Conservation (phyloP, 2,888 invertebrate species). For the Aelia acuminata region DNA sequence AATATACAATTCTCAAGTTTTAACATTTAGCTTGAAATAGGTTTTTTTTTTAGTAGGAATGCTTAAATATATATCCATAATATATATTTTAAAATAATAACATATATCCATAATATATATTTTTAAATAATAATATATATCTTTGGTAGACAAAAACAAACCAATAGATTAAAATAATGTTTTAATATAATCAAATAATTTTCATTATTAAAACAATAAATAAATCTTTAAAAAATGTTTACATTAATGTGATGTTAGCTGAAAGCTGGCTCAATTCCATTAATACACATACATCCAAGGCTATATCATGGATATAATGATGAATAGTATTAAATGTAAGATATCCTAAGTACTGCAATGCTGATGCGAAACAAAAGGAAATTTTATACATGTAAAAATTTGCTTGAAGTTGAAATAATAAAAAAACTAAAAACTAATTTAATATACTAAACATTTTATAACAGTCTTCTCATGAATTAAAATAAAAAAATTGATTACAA, state of each 20-base stretch:
- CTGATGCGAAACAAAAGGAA: not conserved
- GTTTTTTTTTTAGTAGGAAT: not conserved
- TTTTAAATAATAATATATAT: not conserved
- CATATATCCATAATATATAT: not conserved
- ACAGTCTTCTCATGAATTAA: not conserved
- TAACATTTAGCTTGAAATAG: not conserved
- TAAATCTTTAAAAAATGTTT: not conserved
- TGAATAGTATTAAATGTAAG: not conserved
- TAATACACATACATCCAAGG: not conserved
- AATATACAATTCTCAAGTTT: not conserved
- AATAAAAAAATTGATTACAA: not conserved
- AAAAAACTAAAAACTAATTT: not conserved
- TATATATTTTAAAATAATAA: no score
- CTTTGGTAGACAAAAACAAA: not conserved
- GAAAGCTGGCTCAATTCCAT: not conserved
- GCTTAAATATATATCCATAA: not conserved
- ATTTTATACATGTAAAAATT: not conserved
- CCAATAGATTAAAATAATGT: not conserved
- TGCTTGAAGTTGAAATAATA: not conserved
- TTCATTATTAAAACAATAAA: not conserved
- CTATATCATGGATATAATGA: not conserved
- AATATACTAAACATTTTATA: not conserved
- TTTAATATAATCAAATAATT: not conserved
- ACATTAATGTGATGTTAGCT: not conserved
- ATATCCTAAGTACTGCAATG: not conserved